phyloP scores from a whole-genome alignment of 1,140 invertebrate species.

The Drosophila murphyi region DNA sequence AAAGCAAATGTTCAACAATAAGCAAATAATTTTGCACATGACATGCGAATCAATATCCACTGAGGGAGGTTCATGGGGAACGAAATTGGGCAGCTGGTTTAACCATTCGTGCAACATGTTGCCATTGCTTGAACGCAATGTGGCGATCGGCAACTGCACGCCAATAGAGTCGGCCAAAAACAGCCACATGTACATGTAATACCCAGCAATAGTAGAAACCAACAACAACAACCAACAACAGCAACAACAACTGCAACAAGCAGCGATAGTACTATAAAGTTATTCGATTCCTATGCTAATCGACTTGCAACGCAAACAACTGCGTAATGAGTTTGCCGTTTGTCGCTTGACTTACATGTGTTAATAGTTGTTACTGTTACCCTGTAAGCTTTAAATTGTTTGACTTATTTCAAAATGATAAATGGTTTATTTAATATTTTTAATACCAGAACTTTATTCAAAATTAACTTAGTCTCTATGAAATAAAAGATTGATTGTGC shows the following conservation, averaged over 20 bases:
- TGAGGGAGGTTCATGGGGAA: slow-evolving; percentile 6
- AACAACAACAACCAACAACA: slow-evolving; percentile 13
- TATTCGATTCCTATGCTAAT: slow-evolving; percentile 77
- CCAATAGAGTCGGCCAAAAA: slow-evolving; percentile 7
- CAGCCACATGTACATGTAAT: background rate
- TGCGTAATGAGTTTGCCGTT: slow-evolving; percentile 70
- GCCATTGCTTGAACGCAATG: slow-evolving; percentile 46
- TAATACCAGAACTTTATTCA: no score
- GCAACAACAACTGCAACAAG: slow-evolving; percentile 8
- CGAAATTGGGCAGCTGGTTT: slow-evolving; percentile 32
- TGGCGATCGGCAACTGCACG: slow-evolving; percentile 30
- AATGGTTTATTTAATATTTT: background rate
- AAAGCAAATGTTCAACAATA: slow-evolving; percentile 72
- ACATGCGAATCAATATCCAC: slow-evolving; percentile 58
- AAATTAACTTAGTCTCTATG: no score
- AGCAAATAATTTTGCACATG: slow-evolving; percentile 79
- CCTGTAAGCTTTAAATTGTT: slow-evolving; percentile 10
- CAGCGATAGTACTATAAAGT: slow-evolving; percentile 30
- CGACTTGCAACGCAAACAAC: slow-evolving; percentile 47
- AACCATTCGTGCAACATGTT: slow-evolving; percentile 42
- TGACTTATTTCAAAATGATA: background rate
- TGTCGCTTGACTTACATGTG: slow-evolving; percentile 75
- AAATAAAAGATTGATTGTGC: no score
- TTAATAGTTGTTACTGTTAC: slow-evolving; percentile 29
- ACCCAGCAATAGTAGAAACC: background rate